phyloP scores from a whole-genome alignment of 2,797 vertebrate species.

The Aythya fuligula region DNA sequence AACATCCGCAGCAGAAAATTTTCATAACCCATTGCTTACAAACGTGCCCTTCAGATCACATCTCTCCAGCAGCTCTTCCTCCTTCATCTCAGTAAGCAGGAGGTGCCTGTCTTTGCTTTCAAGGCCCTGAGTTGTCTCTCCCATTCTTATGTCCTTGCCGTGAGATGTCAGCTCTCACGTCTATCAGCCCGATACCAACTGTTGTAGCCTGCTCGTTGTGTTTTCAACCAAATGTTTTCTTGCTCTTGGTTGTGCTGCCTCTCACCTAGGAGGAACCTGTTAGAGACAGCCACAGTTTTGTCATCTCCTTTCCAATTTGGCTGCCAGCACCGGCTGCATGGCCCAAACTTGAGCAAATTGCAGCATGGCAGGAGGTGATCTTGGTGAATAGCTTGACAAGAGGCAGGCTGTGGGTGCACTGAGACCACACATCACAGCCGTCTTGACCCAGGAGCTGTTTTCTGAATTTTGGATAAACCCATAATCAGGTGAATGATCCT shows the following conservation, averaged over 20 bases:
- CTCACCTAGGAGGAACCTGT: background rate
- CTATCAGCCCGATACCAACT: background rate
- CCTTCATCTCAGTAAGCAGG: background rate
- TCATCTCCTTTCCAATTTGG: background rate
- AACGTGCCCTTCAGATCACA: background rate
- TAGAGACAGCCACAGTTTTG: background rate
- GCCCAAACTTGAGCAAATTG: background rate
- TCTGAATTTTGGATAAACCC: background rate
- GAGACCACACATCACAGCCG: background rate
- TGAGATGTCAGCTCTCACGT: background rate
- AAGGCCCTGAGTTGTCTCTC: background rate
- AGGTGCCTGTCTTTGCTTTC: background rate
- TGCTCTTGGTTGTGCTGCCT: background rate
- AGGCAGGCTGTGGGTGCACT: background rate
- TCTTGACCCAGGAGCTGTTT: background rate
- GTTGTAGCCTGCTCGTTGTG: background rate
- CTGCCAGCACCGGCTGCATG: background rate
- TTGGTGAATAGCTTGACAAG: background rate
- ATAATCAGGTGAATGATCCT: background rate
- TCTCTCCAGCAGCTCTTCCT: background rate
- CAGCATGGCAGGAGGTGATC: background rate
- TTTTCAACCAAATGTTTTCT: background rate
- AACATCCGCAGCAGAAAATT: background rate
- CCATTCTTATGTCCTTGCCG: background rate
- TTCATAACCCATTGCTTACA: background rate